Percentiles rank a stretch among this genome's conserved stretches.
Conservation (phyloP, 23 tunicate species). For the Halocynthia roretzi region DNA sequence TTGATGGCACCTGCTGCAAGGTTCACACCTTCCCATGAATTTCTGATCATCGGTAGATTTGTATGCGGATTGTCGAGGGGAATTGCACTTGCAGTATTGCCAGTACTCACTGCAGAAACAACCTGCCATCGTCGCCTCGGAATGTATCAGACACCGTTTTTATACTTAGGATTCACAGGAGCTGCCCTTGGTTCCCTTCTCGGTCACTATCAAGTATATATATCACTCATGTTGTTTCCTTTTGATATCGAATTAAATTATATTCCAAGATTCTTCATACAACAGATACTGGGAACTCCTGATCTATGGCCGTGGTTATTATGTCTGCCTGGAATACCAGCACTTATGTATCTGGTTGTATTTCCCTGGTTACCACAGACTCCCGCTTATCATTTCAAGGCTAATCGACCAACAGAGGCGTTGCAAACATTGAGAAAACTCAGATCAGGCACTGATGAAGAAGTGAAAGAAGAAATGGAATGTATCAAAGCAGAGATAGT, state of each 20-base stretch:
- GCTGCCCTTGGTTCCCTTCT: constrained; percentile 9
- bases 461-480: not conserved
- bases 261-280: not conserved
- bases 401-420: not conserved
- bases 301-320: constrained; percentile 22
- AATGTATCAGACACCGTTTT: constrained; percentile 8
- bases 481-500: not conserved
- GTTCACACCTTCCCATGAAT: constrained; percentile 17
- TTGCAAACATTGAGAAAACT: constrained; percentile 6
- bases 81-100: not conserved
- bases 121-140: constrained; percentile 11
- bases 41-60: constrained; percentile 17
- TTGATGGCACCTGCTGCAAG: constrained; percentile 14
- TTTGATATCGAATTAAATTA: not conserved
- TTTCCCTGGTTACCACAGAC: constrained; percentile 21
- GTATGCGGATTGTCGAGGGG: constrained; percentile 9
- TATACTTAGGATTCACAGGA: not conserved
- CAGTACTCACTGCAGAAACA: constrained; percentile 14
- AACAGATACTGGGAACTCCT: constrained; percentile 14
- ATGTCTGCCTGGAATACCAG: not conserved
- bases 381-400: not conserved
- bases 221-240: not conserved
- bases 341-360: not conserved
- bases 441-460: not conserved
- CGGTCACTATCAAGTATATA: constrained; percentile 1